Evolutionary conservation across 1,140 invertebrate species (phyloP), one percentile per base, ranked within the genome.

Genomic region (Lasaia peninsularis): DNA sequence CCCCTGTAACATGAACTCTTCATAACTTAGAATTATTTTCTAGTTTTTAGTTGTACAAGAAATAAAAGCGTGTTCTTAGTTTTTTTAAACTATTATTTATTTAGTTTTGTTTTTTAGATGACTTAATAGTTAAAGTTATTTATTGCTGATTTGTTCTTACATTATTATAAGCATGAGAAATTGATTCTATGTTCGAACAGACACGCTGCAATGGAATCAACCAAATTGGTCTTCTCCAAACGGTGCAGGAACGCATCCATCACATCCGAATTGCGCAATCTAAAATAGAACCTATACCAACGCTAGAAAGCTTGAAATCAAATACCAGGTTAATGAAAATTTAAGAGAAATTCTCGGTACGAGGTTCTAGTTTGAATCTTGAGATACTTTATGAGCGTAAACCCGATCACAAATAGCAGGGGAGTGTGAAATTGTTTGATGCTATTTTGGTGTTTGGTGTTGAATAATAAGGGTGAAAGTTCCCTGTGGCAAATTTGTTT

Each of bases 321-420:
- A 55, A 44, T 55, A 21, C 4, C 24, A 31, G 10, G n/a, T 7
- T 28, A 4, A 24, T 54, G 52, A 55, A 55, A 55, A 55, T 55
- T 55, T 55, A 55, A 55, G 35, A 55, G 53, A 24, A 55, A 40
- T 55, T 55, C 53, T 24, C 52, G n/a, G 16, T 37, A 34, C 52
- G 34, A 55, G 53, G 32, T 18, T 34, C 52, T 54, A 55, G 53
- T 55, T 55, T 28, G 21, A 55, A 28, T 44, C 35, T 55, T 55
- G 53, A 44, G 53, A 55, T 55, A 55, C 35, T 55, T 55, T 44
- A 55, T 40, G 53, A 54, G 34, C 31, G 34, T 55, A 44, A 35
- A 14, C 33, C 14, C 40, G 11, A 44, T 44, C 40, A 44, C 40
- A 20, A 53, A 53, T 53, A 20, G 51, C 18, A 37, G 12, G 18